Base-by-base conservation (phyloP, 2,797 vertebrate genomes). In the Crocidura indochinensis region DNA sequence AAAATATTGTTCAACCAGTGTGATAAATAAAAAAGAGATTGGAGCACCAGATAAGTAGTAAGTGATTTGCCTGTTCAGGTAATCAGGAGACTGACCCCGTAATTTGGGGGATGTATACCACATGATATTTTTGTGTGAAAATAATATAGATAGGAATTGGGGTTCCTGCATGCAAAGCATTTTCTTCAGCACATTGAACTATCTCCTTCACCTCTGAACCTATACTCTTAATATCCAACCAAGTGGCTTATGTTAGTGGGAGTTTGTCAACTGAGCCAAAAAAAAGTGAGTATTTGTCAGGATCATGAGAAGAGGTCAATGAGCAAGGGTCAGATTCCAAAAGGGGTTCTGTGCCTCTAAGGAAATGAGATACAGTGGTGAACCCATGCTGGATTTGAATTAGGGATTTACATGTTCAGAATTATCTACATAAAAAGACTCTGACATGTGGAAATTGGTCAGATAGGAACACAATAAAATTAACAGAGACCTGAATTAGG, bases 391-490 rank as follows among this genome's bases (percentile, higher is more conserved):
- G 20, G 10, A 26, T 92, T 93, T 71, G 65, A 64, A 68, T 10
- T 60, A 38, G 22, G 47, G 38, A 75, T 68, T 17, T 65, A 31
- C 12, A 68, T 84, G 68, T 71, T 91, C n/a, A 46, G 56, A 73
- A 81, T 26, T 67, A 73, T 62, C 72, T 79, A 29, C 27, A 73
- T 69, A 27, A 65, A 92, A 80, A 60, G 51, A 76, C 83, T 91
- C 62, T 68, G 71, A 29, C 60, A 27, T 80, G 26, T 60, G 77
- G 93, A 94, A n/a, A 67, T 76, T 89, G 56, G 77, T 91, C 92
- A 87, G 94, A 89, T 84, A 84, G 94, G 85, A 93, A 96, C 44
- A 71, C 92, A 68, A 91, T 95, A 84, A 69, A 88, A 65, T 91
- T 67, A 76, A 88, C 90, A 93, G 95, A 95, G 72, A 72, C 38